Conservation (phyloP, 1,140 invertebrate genomes). For the Trypoxylus dichotomus region DNA sequence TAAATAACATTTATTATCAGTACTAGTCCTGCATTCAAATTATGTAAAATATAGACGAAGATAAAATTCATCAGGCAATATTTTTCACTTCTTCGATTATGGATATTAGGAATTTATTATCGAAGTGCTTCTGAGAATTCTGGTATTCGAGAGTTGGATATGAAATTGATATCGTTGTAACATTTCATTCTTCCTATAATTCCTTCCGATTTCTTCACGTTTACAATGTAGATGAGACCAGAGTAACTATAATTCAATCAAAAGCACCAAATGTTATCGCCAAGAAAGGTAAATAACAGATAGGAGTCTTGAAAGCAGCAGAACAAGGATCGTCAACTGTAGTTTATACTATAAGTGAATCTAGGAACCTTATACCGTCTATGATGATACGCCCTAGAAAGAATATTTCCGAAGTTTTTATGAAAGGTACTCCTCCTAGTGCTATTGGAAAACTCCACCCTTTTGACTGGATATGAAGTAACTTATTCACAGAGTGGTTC, state of each 20-base stretch:
- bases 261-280: conserved; percentile 46
- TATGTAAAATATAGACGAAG: too few relatives aligned
- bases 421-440: conserved; percentile 34
- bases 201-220: conserved; percentile 42
- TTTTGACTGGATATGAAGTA: conserved; percentile 38
- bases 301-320: conserved; percentile 54
- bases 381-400: conserved; percentile 51
- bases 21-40: too few relatives aligned
- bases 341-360: conserved; percentile 47
- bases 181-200: too few relatives aligned
- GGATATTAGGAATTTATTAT: too few relatives aligned
- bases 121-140: too few relatives aligned
- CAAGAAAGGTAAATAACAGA: conserved; percentile 46
- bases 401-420: conserved; percentile 35
- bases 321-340: conserved; percentile 54
- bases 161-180: too few relatives aligned
- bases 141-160: too few relatives aligned
- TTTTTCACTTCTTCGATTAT: too few relatives aligned
- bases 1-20: too few relatives aligned
- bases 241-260: conserved; percentile 45
- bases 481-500: conserved; percentile 46
- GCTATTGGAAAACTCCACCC: conserved; percentile 19
- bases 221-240: conserved; percentile 51
- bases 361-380: conserved; percentile 48
- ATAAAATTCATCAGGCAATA: too few relatives aligned